Conservation (phyloP, 2,113 vertebrate genomes). For the Microcebus griseorufus region DNA sequence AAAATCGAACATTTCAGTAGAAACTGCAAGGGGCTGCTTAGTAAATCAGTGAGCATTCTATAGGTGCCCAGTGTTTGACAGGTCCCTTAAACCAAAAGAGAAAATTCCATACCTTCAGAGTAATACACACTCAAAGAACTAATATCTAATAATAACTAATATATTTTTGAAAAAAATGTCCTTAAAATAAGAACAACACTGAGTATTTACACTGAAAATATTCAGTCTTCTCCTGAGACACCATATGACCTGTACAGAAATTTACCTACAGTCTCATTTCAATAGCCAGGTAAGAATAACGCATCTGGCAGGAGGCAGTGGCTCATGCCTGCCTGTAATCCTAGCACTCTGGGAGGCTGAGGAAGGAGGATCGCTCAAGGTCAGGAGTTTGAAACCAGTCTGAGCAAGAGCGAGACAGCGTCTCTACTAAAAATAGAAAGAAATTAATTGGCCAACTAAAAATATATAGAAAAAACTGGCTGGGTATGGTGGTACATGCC, state of each 20-base stretch:
- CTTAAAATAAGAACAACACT: constrained; percentile 41
- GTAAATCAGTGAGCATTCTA: background rate
- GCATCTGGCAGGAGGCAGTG: background rate
- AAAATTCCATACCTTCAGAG: background rate
- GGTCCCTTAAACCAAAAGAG: constrained; percentile 28
- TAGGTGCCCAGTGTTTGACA: background rate
- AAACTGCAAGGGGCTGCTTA: background rate
- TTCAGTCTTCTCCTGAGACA: background rate
- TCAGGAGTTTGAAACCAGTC: no score
- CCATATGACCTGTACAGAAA: background rate
- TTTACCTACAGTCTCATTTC: constrained; percentile 27
- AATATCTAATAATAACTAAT: background rate
- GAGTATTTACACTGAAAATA: constrained; percentile 60
- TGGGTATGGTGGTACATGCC: no score
- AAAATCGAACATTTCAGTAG: constrained; percentile 14
- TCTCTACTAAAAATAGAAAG: no score
- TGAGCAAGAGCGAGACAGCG: no score
- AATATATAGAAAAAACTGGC: no score
- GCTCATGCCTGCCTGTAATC: no score
- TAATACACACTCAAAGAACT: background rate
- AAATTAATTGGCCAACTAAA: no score
- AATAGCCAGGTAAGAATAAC: constrained; percentile 52
- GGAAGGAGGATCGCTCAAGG: no score
- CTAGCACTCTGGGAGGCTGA: no score
- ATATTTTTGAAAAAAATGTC: background rate